These are phyloP conservation scores for Alviniconcha marisindica DNA, from an alignment of 1,140 invertebrate genomes.

Conservation along the genomic window DNA sequence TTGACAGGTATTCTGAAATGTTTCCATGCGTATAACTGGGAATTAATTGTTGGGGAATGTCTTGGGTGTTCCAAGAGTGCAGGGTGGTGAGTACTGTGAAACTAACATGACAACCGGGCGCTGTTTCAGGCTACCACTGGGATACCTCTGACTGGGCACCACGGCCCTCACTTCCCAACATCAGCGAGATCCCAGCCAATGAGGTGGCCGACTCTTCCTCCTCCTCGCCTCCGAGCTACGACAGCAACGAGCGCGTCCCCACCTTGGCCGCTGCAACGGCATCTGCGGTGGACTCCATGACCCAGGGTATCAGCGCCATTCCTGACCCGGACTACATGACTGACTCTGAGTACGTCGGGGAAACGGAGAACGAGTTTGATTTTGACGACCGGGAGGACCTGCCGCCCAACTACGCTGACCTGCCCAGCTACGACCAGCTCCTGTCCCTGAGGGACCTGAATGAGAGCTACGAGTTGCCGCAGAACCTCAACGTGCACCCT, in stretches of 20 bases:
- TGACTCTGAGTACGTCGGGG: constrained; percentile 84
- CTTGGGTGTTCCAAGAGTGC: no score
- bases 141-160: constrained; percentile 96
- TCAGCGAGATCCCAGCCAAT: constrained; percentile 92
- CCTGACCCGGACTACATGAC: constrained; percentile 81
- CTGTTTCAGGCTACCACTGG: constrained; percentile 90
- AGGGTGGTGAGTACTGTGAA: no score
- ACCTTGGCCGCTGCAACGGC: constrained; percentile 77
- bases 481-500: constrained; percentile 86
- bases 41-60: no score
- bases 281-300: constrained; percentile 79
- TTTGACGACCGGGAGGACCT: constrained; percentile 72
- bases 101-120: no score
- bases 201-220: constrained; percentile 89
- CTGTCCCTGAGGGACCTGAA: constrained; percentile 69
- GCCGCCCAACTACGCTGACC: constrained; percentile 54
- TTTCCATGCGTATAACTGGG: no score
- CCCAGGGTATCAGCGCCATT: constrained; percentile 40
- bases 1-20: no score
- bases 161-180: constrained; percentile 86
- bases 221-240: constrained; percentile 91
- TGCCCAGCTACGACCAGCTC: constrained; percentile 74
- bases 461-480: constrained; percentile 75
- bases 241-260: constrained; percentile 81
- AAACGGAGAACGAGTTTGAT: constrained; percentile 79